These are phyloP conservation scores for Poeciliopsis prolifica DNA, from an alignment of 2,113 vertebrate genomes.

Conservation along the genomic window DNA sequence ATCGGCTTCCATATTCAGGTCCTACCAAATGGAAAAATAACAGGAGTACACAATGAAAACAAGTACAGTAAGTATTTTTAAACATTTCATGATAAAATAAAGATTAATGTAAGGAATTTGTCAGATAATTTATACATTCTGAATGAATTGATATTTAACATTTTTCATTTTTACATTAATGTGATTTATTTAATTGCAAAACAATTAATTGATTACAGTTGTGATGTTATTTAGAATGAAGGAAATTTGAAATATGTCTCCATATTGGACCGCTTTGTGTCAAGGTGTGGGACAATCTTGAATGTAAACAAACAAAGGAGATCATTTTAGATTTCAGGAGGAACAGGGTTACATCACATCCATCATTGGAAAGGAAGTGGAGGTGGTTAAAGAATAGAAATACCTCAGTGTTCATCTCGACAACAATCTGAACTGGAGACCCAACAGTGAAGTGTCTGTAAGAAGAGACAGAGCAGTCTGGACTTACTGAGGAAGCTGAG, in stretches of 20 bases:
- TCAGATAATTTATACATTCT: background rate
- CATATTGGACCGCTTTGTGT: background rate
- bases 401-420: too few relatives aligned
- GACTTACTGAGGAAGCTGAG: too few relatives aligned
- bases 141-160: background rate
- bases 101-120: background rate
- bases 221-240: background rate
- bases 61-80: constrained; percentile 86
- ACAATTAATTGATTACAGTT: background rate
- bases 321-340: too few relatives aligned
- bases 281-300: too few relatives aligned
- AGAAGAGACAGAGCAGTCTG: too few relatives aligned
- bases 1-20: constrained; percentile 97
- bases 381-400: too few relatives aligned
- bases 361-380: too few relatives aligned
- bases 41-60: constrained; percentile 89
- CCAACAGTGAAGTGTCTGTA: too few relatives aligned
- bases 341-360: too few relatives aligned
- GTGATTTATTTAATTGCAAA: background rate
- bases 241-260: background rate
- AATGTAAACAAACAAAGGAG: too few relatives aligned
- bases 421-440: too few relatives aligned
- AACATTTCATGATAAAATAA: background rate
- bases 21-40: constrained; percentile 87
- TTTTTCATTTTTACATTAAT: background rate